phyloP scores from a whole-genome alignment of 1,140 invertebrate species.

The Galleria mellonella region DNA sequence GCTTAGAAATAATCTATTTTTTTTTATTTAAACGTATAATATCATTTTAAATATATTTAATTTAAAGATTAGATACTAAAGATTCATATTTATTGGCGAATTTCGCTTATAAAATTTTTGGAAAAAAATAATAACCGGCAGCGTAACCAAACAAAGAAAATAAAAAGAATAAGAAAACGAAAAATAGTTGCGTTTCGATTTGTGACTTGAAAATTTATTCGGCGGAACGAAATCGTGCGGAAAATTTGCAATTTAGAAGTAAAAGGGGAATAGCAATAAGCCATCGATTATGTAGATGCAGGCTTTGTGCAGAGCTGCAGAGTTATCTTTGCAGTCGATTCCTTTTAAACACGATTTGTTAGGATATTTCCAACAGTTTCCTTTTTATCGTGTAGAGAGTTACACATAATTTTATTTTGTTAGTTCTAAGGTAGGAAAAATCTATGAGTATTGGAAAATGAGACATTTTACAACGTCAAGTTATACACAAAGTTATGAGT shows the following conservation, averaged over 20 bases:
- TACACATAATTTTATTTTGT: slow-evolving; percentile 7
- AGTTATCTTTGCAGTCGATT: slow-evolving; percentile 61
- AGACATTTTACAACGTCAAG: no score
- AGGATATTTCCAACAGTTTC: slow-evolving; percentile 44
- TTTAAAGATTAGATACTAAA: no score
- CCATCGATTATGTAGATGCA: slow-evolving; percentile 71
- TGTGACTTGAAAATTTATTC: slow-evolving; percentile 66
- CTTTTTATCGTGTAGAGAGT: slow-evolving; percentile 24
- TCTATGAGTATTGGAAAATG: no score
- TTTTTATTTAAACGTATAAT: no score
- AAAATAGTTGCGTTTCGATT: slow-evolving; percentile 56
- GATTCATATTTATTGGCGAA: no score
- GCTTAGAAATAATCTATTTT: no score
- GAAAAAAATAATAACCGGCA: no score
- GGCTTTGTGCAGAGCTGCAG: slow-evolving; percentile 53
- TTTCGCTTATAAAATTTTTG: no score
- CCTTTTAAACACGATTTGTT: slow-evolving; percentile 57
- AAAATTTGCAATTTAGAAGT: slow-evolving; percentile 73
- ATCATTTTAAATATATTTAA: no score
- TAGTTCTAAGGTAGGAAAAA: neutral
- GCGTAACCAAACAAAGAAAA: slow-evolving; percentile 6
- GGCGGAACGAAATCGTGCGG: slow-evolving; percentile 64
- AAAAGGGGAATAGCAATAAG: slow-evolving; percentile 69
- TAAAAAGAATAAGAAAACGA: slow-evolving; percentile 30
- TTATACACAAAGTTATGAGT: no score